Evolutionary conservation across 2,888 invertebrate genomes (phyloP), one percentile per base, ranked within the genome.

Genomic region (Heliconius ismenius): DNA sequence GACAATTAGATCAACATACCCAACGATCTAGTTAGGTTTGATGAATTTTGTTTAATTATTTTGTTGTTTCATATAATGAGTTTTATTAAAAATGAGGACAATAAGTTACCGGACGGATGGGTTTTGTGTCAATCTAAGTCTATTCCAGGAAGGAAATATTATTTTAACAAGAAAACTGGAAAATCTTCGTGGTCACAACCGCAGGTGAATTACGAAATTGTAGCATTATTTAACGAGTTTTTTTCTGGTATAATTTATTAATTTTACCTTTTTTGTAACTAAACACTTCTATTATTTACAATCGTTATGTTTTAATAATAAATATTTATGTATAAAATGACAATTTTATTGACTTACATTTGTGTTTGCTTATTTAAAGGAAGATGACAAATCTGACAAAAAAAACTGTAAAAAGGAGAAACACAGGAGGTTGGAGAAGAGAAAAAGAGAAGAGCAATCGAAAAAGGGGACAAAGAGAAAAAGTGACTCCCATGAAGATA

Each of bases 71-170:
- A 84, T 82, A 83, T 81, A 79, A 93, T 93, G 93, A 92, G 87
- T 88, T 86, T 90, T 80, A 84, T 86, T 82, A 88, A 88, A 84
- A 89, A 88, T 81, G 86, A 85, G 73, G 84, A 83, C 69, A 83
- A 86, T 68, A 84, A 95, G 86, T 81, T 92, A 79, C 95, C 96
- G 87, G 90, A 90, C 77, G 93, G 93, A 78, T 94, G 94, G 94
- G 87, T 92, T 54, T 85, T 90, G 76, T 93, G 93, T 83, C 85
- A 87, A 62, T 94, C 94, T 7, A 94, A 92, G 84, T 92, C 93
- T 39, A 92, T 86, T 81, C 91, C 91, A 28, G 92, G 92, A 11
- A 90, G 91, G 83, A 91, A 90, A 82, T 94, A 93, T 86, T 94
- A 89, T 88, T 94, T 93, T 83, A 92, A 94, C 82, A 91, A 85